Percentiles rank a stretch among this genome's conserved stretches.
phyloP scores from a whole-genome alignment of 2,113 vertebrate species.

The Physeter macrocephalus region DNA sequence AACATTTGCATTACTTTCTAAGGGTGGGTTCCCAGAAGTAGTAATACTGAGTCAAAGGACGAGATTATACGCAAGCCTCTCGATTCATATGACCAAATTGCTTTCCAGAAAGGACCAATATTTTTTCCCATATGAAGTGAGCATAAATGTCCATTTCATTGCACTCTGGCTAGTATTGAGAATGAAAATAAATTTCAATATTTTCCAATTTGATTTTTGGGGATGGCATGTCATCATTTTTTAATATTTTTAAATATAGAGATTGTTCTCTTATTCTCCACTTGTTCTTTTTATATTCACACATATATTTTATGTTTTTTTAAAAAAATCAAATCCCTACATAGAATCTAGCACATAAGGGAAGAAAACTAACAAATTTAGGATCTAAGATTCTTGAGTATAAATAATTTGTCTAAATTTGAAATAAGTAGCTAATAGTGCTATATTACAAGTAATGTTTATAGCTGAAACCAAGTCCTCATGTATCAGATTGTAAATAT shows the following conservation, averaged over 20 bases:
- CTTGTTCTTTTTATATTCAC: neutral
- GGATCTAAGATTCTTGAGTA: neutral
- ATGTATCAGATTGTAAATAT: neutral
- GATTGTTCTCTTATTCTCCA: neutral
- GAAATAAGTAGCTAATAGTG: slow-evolving; percentile 17
- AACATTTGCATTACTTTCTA: neutral
- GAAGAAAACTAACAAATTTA: neutral
- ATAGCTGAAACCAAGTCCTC: neutral
- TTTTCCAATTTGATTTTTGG: neutral
- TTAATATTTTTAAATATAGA: neutral
- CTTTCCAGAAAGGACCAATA: neutral
- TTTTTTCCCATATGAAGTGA: neutral
- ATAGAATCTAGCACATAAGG: neutral
- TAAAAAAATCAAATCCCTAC: neutral
- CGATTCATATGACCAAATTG: neutral
- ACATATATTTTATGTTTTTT: neutral
- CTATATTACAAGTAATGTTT: neutral
- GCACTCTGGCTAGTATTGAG: neutral
- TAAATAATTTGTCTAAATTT: neutral
- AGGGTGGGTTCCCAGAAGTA: neutral
- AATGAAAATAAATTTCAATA: slow-evolving; percentile 9
- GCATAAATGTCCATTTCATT: neutral
- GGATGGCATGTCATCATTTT: neutral
- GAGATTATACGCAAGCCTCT: neutral
- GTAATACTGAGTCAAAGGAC: neutral